These are phyloP conservation scores for Drosophila subobscura DNA, from an alignment of 1,140 invertebrate genomes.

Conservation along the genomic window DNA sequence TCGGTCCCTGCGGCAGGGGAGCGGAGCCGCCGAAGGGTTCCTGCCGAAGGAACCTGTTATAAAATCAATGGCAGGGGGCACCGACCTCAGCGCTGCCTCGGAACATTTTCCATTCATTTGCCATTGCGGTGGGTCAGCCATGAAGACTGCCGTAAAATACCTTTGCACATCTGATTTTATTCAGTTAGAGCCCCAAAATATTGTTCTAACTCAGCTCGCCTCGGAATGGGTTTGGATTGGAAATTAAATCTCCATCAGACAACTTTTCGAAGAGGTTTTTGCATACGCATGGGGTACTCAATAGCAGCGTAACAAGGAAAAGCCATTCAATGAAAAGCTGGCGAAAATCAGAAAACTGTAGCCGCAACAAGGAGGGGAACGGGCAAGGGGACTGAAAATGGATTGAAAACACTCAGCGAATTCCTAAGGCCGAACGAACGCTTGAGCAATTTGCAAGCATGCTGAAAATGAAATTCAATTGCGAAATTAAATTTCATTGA, in stretches of 20 bases:
- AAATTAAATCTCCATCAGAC: background rate
- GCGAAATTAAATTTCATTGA: conserved; percentile 60
- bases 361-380: conserved; percentile 20
- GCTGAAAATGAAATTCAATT: conserved; percentile 60
- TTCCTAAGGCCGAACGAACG: conserved; percentile 57
- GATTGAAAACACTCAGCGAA: conserved; percentile 15
- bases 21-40: conserved; percentile 10
- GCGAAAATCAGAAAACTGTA: conserved; percentile 28
- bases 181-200: background rate
- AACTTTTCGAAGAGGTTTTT: background rate
- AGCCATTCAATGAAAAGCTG: conserved; percentile 17
- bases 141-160: too few relatives aligned
- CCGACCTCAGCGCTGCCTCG: conserved; percentile 6
- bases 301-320: conserved; percentile 22
- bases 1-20: too few relatives aligned
- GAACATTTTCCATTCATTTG: conserved; percentile 1
- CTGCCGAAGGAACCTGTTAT: conserved; percentile 34
- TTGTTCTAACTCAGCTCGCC: background rate
- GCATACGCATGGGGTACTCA: background rate
- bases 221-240: too few relatives aligned
- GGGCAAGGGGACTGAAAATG: conserved; percentile 21
- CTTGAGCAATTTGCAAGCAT: conserved; percentile 62
- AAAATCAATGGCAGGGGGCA: background rate
- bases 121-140: background rate
- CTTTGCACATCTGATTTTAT: too few relatives aligned